These are phyloP conservation scores for Helicorthomorpha holstii DNA, from an alignment of 1,140 invertebrate species.

Conservation along the genomic window DNA sequence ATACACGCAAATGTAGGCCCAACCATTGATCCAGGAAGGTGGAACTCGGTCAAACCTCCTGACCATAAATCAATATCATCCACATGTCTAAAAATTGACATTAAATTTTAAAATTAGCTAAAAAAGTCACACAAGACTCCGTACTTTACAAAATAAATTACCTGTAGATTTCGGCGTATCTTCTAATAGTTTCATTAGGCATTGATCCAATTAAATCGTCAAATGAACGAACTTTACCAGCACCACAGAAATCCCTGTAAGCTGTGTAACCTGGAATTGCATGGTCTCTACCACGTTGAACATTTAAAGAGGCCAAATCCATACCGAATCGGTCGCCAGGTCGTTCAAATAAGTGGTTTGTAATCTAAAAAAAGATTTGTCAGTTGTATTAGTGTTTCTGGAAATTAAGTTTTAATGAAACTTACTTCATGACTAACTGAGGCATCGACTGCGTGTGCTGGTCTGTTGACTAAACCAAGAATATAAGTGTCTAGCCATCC, in stretches of 20 bases:
- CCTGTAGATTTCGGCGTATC: constrained; percentile 57
- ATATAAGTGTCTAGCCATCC: constrained; percentile 19
- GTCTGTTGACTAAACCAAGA: constrained; percentile 18
- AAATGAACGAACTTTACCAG: constrained; percentile 59
- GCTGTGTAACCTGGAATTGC: constrained; percentile 84
- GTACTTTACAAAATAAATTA: constrained; percentile 21
- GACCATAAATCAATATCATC: constrained; percentile 82
- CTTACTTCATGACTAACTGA: constrained; percentile 16
- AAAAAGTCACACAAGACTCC: too few relatives aligned
- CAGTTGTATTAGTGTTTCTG: not conserved
- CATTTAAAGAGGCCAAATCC: constrained; percentile 86
- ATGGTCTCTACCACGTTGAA: constrained; percentile 82
- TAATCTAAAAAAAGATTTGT: constrained; percentile 33
- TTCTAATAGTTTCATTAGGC: constrained; percentile 67
- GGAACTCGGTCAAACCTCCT: constrained; percentile 75
- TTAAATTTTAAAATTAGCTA: too few relatives aligned
- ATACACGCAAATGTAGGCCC: constrained; percentile 92
- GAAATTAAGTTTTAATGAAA: not conserved
- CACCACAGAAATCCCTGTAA: constrained; percentile 71
- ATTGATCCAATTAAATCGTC: constrained; percentile 71
- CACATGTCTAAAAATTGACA: constrained; percentile 41
- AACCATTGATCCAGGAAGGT: constrained; percentile 69
- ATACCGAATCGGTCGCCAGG: constrained; percentile 65
- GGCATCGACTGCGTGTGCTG: constrained; percentile 18
- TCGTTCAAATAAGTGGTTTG: constrained; percentile 81